These are phyloP conservation scores for Grammomys surdaster DNA, from an alignment of 2,113 vertebrate species.

Conservation along the genomic window DNA sequence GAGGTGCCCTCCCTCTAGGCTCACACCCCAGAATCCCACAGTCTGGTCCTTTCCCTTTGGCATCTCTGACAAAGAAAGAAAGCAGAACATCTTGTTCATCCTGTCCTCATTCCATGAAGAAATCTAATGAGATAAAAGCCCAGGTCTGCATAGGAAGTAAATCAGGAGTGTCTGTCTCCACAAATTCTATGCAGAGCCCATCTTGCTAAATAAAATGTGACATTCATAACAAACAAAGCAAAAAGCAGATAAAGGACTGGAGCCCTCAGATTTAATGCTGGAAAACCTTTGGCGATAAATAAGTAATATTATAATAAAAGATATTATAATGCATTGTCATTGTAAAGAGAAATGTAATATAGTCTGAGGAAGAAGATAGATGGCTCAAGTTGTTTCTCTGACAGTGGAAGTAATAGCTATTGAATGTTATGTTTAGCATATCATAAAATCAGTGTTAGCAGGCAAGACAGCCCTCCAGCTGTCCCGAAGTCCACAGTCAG, in stretches of 20 bases:
- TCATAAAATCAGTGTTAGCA: conserved; percentile 83
- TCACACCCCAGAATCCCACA: not conserved
- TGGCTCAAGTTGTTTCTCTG: conserved; percentile 78
- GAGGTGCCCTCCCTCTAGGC: not conserved
- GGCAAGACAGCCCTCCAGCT: conserved; percentile 67
- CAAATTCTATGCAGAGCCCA: conserved; percentile 44
- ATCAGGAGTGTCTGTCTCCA: conserved; percentile 64
- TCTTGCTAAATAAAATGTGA: conserved; percentile 74
- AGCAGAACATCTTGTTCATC: not conserved
- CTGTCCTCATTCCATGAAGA: not conserved
- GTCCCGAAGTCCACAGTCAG: not conserved
- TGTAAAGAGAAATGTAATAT: conserved; percentile 74
- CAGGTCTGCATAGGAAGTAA: conserved; percentile 62
- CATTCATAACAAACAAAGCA: conserved; percentile 77
- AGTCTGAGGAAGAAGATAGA: conserved; percentile 82
- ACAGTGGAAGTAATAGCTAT: conserved; percentile 84
- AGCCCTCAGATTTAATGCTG: conserved; percentile 62
- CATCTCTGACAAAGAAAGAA: conserved; percentile 34
- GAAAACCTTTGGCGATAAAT: conserved; percentile 68
- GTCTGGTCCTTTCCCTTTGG: not conserved
- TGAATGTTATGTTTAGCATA: conserved; percentile 83
- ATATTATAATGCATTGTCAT: conserved; percentile 79
- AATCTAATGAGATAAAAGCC: conserved; percentile 74
- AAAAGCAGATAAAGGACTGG: conserved; percentile 82
- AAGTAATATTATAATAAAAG: conserved; percentile 79